Evolutionary conservation across 2,888 invertebrate species (phyloP).

Genomic region (Calephelis perditalis): DNA sequence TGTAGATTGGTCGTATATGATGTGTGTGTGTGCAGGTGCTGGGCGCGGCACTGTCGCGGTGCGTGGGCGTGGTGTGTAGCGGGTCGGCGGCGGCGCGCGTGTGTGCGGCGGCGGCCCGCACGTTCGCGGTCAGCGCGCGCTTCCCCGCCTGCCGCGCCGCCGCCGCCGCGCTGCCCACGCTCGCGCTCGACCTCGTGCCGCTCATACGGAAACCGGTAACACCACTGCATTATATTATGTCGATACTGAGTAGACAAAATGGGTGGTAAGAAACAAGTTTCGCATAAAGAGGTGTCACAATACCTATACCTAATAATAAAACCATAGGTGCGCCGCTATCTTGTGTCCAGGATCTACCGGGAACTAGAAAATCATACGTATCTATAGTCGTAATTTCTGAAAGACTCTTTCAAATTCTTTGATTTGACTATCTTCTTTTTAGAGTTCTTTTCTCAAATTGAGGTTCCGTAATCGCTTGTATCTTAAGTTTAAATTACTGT

Average conservation of each 20-base stretch:
- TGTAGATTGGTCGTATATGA: not conserved
- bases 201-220: constrained; percentile 48
- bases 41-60: constrained; percentile 94
- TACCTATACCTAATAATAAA: too few species aligned
- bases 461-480: too few species aligned
- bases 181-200: constrained; percentile 85
- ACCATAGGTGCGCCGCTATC: too few species aligned
- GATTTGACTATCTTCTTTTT: too few species aligned
- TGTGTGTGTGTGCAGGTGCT: constrained; percentile 72
- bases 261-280: too few species aligned
- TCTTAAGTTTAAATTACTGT: too few species aligned
- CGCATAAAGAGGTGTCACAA: too few species aligned
- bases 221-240: not conserved
- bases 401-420: too few species aligned
- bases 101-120: constrained; percentile 86
- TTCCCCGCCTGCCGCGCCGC: constrained; percentile 94
- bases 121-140: constrained; percentile 96
- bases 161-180: constrained; percentile 91
- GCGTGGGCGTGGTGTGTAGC: constrained; percentile 91
- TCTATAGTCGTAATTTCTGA: too few species aligned
- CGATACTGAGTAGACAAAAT: constrained; percentile 18
- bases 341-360: too few species aligned
- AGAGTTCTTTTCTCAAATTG: too few species aligned
- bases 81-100: constrained; percentile 94
- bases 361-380: too few species aligned